phyloP scores from a whole-genome alignment of 2,113 vertebrate species.

The Carassius auratus region DNA sequence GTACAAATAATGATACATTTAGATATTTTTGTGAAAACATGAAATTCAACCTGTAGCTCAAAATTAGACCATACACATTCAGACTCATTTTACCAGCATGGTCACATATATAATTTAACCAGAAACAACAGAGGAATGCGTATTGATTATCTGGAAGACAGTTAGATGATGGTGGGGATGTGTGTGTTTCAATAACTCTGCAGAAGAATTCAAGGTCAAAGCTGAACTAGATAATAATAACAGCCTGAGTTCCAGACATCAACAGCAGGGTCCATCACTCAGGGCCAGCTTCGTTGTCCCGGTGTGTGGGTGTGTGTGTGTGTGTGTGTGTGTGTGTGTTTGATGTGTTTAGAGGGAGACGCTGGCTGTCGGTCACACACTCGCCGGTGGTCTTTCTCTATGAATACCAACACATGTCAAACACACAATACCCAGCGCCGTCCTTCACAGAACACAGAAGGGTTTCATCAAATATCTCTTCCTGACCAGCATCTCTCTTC shows the following conservation, averaged over 20 bases:
- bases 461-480: neutral
- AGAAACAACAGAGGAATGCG: neutral
- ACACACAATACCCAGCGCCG: neutral
- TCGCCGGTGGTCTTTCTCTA: slow-evolving; percentile 3
- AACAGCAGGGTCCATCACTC: slow-evolving; percentile 18
- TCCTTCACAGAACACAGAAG: neutral
- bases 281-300: slow-evolving; percentile 4
- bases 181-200: neutral
- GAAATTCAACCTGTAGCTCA: too few relatives aligned
- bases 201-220: slow-evolving; percentile 16
- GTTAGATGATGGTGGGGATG: too few relatives aligned
- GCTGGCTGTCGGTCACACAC: neutral
- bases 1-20: too few relatives aligned
- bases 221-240: neutral
- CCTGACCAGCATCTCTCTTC: neutral
- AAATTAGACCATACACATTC: too few relatives aligned
- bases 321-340: neutral
- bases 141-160: neutral
- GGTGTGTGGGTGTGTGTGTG: neutral
- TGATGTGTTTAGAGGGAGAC: neutral
- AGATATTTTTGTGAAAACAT: too few relatives aligned
- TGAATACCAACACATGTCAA: slow-evolving; percentile 5
- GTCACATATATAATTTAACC: too few relatives aligned
- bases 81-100: too few relatives aligned
- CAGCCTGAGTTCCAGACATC: neutral